Conservation (phyloP, 1,140 invertebrate species). For the Tetragonula clypearis region DNA sequence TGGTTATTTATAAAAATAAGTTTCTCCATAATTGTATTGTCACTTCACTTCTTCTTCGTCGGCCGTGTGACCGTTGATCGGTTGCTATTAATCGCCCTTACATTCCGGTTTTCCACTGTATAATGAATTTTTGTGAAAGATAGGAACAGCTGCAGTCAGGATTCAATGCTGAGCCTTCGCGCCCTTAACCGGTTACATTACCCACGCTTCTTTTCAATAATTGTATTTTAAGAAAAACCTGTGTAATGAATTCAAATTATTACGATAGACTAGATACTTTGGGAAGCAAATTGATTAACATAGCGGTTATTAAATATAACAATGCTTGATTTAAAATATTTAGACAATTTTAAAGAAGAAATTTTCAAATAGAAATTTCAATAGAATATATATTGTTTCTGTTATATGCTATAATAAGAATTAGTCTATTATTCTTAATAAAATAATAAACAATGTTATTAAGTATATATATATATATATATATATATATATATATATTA, state of each 20-base stretch:
- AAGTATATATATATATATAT: neutral
- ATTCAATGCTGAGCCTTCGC: too few relatives aligned
- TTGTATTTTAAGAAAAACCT: neutral
- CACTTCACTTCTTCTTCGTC: too few relatives aligned
- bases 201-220: neutral
- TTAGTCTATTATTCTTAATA: neutral
- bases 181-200: too few relatives aligned
- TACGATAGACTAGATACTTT: neutral
- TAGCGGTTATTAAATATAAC: neutral
- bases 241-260: neutral
- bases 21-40: neutral
- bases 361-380: neutral
- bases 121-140: too few relatives aligned
- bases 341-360: neutral
- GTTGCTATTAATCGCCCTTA: too few relatives aligned
- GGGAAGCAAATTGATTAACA: neutral
- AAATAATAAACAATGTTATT: neutral
- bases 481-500: neutral
- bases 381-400: neutral
- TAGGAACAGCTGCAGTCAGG: too few relatives aligned
- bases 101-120: too few relatives aligned
- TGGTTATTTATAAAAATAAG: neutral
- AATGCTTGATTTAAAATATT: neutral
- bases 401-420: neutral
- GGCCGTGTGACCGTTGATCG: too few relatives aligned